Conservation (phyloP, 1,140 invertebrate species). For the Oncopodura yosiiana region DNA sequence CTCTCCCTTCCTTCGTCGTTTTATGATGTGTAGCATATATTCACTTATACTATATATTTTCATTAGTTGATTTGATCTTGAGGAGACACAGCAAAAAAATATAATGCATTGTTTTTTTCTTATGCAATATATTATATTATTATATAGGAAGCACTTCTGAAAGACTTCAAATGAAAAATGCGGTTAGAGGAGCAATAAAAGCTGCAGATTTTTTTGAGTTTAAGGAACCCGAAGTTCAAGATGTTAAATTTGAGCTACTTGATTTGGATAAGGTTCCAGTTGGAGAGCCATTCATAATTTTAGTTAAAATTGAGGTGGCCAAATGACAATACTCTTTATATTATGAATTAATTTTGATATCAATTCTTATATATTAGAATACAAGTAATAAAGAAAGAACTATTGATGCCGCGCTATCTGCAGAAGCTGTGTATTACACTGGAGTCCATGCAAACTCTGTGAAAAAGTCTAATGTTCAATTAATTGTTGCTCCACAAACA, state of each 20-base stretch:
- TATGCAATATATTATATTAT: slow-evolving; percentile 9
- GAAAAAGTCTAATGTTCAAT: slow-evolving; percentile 56
- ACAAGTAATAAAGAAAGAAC: slow-evolving; percentile 51
- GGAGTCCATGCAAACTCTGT: slow-evolving; percentile 58
- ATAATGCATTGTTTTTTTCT: background rate
- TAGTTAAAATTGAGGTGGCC: slow-evolving; percentile 51
- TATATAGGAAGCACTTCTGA: slow-evolving; percentile 51
- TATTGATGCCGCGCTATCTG: slow-evolving; percentile 53
- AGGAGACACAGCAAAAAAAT: background rate
- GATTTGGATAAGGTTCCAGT: slow-evolving; percentile 58
- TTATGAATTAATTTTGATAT: background rate
- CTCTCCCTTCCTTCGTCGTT: slow-evolving; percentile 1
- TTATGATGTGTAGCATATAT: no score
- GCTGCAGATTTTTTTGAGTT: slow-evolving; percentile 49
- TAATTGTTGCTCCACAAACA: slow-evolving; percentile 48
- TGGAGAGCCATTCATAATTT: slow-evolving; percentile 55
- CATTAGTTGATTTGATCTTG: no score
- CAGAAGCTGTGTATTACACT: slow-evolving; percentile 64
- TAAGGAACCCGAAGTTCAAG: slow-evolving; percentile 45
- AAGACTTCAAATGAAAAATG: slow-evolving; percentile 56
- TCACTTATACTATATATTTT: no score
- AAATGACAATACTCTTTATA: background rate
- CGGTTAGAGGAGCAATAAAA: slow-evolving; percentile 53
- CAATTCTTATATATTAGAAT: no score
- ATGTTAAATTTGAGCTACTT: slow-evolving; percentile 56